Evolutionary conservation across 1,140 invertebrate species (phyloP), one percentile per base, ranked within the genome.

Genomic region (Drosophila lacertosa): DNA sequence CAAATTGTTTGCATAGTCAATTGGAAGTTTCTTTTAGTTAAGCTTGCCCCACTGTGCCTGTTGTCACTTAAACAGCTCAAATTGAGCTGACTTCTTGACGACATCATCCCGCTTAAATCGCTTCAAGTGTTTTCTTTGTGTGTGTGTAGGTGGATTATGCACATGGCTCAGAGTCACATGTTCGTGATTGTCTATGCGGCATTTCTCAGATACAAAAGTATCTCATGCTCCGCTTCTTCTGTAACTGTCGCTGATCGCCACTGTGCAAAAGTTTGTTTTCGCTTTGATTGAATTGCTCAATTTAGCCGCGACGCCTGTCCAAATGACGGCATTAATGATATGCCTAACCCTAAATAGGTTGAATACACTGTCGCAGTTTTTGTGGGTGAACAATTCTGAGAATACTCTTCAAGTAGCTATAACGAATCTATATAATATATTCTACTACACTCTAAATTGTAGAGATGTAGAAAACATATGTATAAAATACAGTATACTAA

Each of bases 1-100:
- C 13, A 42, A 16, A 37, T 22, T 4, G 2, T 15, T 15, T 13
- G 0, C 1, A 37, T 11, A 13, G 10, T 10, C 7, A 3, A n/a
- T 7, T 22, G 5, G 6, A 29, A n/a, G n/a, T n/a, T n/a, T 29
- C 26, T 9, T 26, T 26, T 29, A 0, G 2, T 29, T 7, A 6
- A 2, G 4, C 5, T 73, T 29, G 32, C 1, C 40, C 48, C 81
- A 88, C 77, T 59, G 82, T 86, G 62, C 47, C 18, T n/a, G n/a
- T 9, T 51, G 71, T 86, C 77, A 80, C 77, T 84, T 84, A 84
- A 84, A 64, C 47, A 62, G 47, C 77, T 80, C 83, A 84, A 86
- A 70, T 86, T 86, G 67, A 62, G 72, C 71, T 50, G 58, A 79
- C 26, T 57, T 62, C 44, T 66, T 47, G 60, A 50, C 68, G 51